These are phyloP conservation scores for Bucorvus abyssinicus DNA, from an alignment of 2,797 vertebrate genomes.

Conservation along the genomic window DNA sequence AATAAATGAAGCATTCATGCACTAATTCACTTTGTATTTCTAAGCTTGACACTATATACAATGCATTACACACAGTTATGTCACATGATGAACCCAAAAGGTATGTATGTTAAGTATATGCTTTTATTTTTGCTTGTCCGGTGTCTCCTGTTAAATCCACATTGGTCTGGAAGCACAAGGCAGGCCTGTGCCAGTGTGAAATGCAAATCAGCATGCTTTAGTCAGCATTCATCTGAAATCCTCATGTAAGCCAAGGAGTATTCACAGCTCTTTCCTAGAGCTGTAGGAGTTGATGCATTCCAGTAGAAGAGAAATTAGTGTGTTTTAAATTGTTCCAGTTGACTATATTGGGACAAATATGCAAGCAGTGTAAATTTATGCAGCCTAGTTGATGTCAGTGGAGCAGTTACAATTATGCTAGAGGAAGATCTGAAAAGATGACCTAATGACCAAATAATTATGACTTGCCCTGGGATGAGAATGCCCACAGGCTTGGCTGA, in stretches of 20 bases:
- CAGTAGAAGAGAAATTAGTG: not conserved
- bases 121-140: not conserved
- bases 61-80: not conserved
- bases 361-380: not conserved
- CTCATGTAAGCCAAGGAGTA: not conserved
- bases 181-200: not conserved
- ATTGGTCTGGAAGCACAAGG: constrained; percentile 11
- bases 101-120: not conserved
- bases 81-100: not conserved
- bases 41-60: not conserved
- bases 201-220: not conserved
- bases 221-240: not conserved
- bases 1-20: not conserved
- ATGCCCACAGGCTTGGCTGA: not conserved
- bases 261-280: not conserved
- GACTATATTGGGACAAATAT: not conserved
- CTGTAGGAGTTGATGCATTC: not conserved
- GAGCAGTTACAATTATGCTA: not conserved
- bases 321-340: not conserved
- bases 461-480: not conserved
- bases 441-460: not conserved
- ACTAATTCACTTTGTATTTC: not conserved
- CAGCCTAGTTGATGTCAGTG: not conserved
- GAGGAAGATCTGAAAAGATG: not conserved
- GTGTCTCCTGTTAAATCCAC: not conserved